Evolutionary conservation across 2,113 vertebrate species (phyloP).

Genomic region (Heptranchias perlo): DNA sequence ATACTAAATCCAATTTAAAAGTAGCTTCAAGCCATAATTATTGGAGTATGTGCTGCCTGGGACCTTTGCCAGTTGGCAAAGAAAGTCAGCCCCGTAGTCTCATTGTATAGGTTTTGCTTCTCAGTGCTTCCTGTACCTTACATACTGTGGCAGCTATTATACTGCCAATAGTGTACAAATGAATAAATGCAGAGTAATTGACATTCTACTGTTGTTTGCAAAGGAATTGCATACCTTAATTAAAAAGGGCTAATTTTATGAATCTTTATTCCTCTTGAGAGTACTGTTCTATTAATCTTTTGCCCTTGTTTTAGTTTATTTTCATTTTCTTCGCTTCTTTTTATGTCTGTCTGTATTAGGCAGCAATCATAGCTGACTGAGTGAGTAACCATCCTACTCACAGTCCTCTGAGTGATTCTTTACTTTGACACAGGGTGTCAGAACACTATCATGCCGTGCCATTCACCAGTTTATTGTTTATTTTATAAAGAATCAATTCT

Average conservation of each 20-base stretch:
- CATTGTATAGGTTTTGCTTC: background rate
- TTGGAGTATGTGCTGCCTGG: background rate
- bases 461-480: background rate
- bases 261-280: background rate
- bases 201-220: background rate
- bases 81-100: background rate
- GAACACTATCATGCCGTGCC: background rate
- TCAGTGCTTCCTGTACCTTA: background rate
- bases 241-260: background rate
- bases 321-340: background rate
- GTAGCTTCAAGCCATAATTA: background rate
- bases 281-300: background rate
- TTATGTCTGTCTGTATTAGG: background rate
- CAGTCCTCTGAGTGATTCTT: background rate
- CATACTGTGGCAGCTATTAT: background rate
- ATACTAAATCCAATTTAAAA: background rate
- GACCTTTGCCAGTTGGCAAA: background rate
- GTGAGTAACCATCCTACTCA: background rate
- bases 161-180: background rate
- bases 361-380: background rate
- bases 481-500: background rate
- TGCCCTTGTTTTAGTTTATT: background rate
- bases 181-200: background rate
- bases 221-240: background rate
- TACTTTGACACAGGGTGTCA: background rate